Base-by-base conservation (phyloP, 2,888 invertebrate species). In the Parasteatoda lunata region DNA sequence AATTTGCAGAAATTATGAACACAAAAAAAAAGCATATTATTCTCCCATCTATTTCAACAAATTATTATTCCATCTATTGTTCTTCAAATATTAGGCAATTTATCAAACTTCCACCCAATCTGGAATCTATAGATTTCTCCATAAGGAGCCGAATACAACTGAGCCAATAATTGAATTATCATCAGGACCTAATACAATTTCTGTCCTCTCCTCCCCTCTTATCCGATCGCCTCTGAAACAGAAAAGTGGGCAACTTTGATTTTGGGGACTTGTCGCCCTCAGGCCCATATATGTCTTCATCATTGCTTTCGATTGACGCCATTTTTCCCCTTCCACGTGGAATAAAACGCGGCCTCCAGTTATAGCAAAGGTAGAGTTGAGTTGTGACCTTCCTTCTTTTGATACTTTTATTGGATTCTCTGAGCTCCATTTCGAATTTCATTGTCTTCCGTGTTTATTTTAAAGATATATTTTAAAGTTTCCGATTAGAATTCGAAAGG, bases 401-500 rank as follows among this genome's bases (percentile, higher is more conserved):
- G 49, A 65, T 66, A 73, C 72, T 72, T 52, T 66, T 76, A 76
- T 76, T 76, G 48, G 49, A 76, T 76, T 76, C 65, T 59, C 11
- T 59, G 13, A 11, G 8, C 59, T 6, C 59, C n/a, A 8, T n/a
- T 13, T 9, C 7, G 59, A n/a, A 30, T 30, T 30, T 30, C 30
- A 30, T 30, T 79, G 79, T 79, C 79, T 64, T 59, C 51, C 70
- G 66, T 80, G 80, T 80, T 80, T 80, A 66, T 72, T 72, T 71
- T 72, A 80, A 59, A 64, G 72, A 72, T 80, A 68, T 66, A 77
- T 77, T 77, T 77, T 77, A 59, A 77, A 77, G 68, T 72, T 80
- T 72, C 54, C 84, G 75, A 85, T 85, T 85, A 85, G 84, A 76
- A 85, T 85, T 85, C 84, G 84, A 79, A 79, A 78, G 64, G 78